phyloP scores from a whole-genome alignment of 2,888 invertebrate genomes.

The Macroteleia sp. region DNA sequence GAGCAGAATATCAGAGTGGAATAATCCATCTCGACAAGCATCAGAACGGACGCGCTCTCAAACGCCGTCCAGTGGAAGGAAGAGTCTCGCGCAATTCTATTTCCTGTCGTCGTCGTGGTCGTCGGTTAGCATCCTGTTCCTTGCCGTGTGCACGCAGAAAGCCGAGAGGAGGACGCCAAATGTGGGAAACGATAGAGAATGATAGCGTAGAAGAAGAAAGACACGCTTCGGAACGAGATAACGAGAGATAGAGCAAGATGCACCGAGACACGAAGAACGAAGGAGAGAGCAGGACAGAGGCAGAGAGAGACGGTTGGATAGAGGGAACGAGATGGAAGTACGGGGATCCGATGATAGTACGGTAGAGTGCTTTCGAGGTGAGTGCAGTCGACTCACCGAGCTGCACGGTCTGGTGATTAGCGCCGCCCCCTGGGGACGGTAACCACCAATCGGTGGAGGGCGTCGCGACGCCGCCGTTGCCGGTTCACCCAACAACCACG shows the following conservation, averaged over 20 bases:
- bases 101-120: slow-evolving; percentile 75
- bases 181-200: slow-evolving; percentile 64
- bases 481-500: slow-evolving; percentile 70
- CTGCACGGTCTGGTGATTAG: slow-evolving; percentile 84
- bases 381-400: slow-evolving; percentile 80
- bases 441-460: slow-evolving; percentile 83
- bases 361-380: slow-evolving; percentile 81
- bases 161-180: slow-evolving; percentile 60
- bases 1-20: slow-evolving; percentile 39
- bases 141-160: slow-evolving; percentile 63
- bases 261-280: background rate
- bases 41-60: slow-evolving; percentile 57
- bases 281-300: background rate
- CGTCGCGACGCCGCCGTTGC: slow-evolving; percentile 82
- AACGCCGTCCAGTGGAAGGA: slow-evolving; percentile 65
- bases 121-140: slow-evolving; percentile 77
- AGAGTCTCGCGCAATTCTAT: slow-evolving; percentile 72
- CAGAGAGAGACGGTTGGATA: slow-evolving; percentile 19
- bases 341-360: slow-evolving; percentile 74
- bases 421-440: slow-evolving; percentile 83
- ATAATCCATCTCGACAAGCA: slow-evolving; percentile 61
- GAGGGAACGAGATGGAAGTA: slow-evolving; percentile 55
- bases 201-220: slow-evolving; percentile 52
- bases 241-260: slow-evolving; percentile 36
- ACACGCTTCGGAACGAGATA: slow-evolving; percentile 37